phyloP scores from a whole-genome alignment of 2,797 vertebrate genomes.

The Mastacembelus armatus region DNA sequence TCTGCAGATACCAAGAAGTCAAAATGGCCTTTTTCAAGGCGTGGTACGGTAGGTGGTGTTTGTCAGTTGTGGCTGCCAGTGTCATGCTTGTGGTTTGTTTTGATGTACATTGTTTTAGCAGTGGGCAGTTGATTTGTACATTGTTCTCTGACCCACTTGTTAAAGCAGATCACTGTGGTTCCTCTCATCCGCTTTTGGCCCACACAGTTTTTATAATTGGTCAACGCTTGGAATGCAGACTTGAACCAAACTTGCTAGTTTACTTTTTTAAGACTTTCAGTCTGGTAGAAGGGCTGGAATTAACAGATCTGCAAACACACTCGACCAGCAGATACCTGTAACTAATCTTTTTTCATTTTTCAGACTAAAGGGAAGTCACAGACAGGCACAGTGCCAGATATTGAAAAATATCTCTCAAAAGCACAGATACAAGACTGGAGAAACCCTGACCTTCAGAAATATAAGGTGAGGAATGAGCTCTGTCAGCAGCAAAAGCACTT shows the following conservation, averaged over 20 bases:
- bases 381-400: constrained; percentile 79
- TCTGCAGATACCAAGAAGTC: constrained; percentile 90
- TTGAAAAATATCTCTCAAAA: constrained; percentile 86
- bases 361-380: constrained; percentile 88
- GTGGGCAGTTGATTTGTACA: constrained; percentile 62
- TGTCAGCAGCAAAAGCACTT: constrained; percentile 7
- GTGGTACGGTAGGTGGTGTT: constrained; percentile 82
- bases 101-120: constrained; percentile 49
- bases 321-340: neutral
- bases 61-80: constrained; percentile 16
- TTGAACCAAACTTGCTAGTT: constrained; percentile 39
- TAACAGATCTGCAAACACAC: neutral
- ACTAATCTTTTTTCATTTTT: neutral
- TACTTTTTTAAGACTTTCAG: constrained; percentile 1
- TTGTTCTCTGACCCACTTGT: constrained; percentile 83
- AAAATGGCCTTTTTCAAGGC: constrained; percentile 91
- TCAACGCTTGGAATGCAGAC: constrained; percentile 54
- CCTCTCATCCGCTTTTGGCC: constrained; percentile 54
- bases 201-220: constrained; percentile 54
- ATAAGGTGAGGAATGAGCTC: constrained; percentile 77
- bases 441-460: constrained; percentile 83
- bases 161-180: constrained; percentile 76
- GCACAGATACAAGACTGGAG: constrained; percentile 83
- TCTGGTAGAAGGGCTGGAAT: constrained; percentile 3
- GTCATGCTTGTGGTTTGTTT: constrained; percentile 42